Evolutionary conservation across 2,888 invertebrate genomes (phyloP), one percentile per base, ranked within the genome.

Genomic region (Leptarthrus brevirostris): DNA sequence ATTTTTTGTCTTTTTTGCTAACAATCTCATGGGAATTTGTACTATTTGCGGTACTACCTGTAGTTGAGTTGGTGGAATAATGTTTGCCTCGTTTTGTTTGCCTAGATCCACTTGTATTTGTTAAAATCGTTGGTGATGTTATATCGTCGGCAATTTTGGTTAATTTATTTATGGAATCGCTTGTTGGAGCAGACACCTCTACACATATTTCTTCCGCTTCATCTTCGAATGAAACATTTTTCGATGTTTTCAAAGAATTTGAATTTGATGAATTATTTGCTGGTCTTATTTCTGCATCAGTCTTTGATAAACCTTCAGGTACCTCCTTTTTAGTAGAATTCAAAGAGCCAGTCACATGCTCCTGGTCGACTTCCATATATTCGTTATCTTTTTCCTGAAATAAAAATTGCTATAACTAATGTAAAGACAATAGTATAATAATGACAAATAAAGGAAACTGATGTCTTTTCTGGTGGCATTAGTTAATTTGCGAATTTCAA

Each of bases 141-240:
- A 14, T 53, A 16, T 74, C 73, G 53, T 70, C 58, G n/a, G 56
- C 73, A 20, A 40, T 10, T 34, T 18, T 52, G 8, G 69, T 30
- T 18, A 18, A 18, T 49, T 49, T 52, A 2, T 40, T 26, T 16
- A n/a, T 56, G 1, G 10, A 12, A 47, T 72, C 56, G 4, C 16
- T 56, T 2, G 26, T 24, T 36, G 30, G 16, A 18, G 34, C n/a
- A 14, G 64, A 64, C 3, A 69, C 34, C 10, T 69, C 69, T 14
- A 69, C 34, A 18, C 49, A 69, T 8, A 20, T 16, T 12, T 22
- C 56, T 30, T 76, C 77, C 36, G 69, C 66, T 30, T 75, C 75
- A 40, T 77, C 74, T 49, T 79, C 77, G 30, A 79, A 77, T 12
- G 77, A 77, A 3, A 79, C 77, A 76, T 77, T 79, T 71, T 79